Conservation (phyloP, 2,113 vertebrate species). For the Eudyptes chrysolophus region DNA sequence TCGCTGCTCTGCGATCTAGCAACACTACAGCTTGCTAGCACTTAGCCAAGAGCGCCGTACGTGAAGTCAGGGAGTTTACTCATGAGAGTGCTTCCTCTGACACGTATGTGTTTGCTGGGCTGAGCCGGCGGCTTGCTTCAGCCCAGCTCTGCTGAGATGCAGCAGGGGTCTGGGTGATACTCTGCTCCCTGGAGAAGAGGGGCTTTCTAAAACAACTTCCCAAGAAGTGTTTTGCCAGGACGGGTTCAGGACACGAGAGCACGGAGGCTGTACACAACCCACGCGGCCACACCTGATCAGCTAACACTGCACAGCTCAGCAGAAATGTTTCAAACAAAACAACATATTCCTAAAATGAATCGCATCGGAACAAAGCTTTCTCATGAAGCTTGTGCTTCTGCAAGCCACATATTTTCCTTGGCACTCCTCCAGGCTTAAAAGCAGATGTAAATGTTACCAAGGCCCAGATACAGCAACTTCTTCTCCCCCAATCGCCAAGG, state of each 20-base stretch:
- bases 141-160: background rate
- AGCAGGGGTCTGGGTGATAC: background rate
- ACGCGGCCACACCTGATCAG: background rate
- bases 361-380: background rate
- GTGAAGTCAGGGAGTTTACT: background rate
- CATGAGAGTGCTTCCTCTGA: background rate
- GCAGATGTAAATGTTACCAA: constrained; percentile 17
- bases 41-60: background rate
- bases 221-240: background rate
- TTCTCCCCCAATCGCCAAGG: background rate
- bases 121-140: background rate
- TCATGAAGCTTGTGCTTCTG: constrained; percentile 19
- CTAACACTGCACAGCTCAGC: constrained; percentile 6
- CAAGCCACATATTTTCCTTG: background rate
- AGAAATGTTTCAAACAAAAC: background rate
- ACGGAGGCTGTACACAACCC: background rate
- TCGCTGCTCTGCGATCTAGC: background rate
- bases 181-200: background rate
- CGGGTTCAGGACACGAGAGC: background rate
- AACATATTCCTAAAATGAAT: background rate
- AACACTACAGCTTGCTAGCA: background rate
- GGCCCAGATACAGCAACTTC: background rate
- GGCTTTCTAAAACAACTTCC: background rate
- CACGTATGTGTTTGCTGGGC: background rate
- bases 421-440: constrained; percentile 39